phyloP scores from a whole-genome alignment of 2,113 vertebrate species.

The Aptenodytes forsteri region DNA sequence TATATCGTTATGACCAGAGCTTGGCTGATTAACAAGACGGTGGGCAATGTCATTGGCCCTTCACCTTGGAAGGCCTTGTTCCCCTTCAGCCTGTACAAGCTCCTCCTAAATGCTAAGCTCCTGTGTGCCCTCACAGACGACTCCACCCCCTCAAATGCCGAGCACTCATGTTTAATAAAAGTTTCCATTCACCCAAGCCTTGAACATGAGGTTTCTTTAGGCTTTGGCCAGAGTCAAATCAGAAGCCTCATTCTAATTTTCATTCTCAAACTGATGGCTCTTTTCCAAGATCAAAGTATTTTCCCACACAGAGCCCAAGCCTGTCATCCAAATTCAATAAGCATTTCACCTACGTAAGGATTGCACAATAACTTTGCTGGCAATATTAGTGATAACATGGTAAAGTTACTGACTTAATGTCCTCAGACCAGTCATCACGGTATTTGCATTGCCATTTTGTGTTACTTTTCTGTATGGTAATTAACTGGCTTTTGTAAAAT shows the following conservation, averaged over 20 bases:
- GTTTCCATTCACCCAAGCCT: background rate
- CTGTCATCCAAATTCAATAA: constrained; percentile 33
- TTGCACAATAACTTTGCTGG: background rate
- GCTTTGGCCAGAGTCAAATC: background rate
- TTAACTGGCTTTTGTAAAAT: background rate
- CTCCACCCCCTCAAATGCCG: background rate
- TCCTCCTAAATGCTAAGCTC: background rate
- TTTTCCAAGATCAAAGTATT: constrained; percentile 6
- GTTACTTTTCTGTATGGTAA: background rate
- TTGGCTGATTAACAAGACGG: background rate
- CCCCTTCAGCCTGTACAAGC: background rate
- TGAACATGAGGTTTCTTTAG: background rate
- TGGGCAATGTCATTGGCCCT: background rate
- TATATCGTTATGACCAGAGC: background rate
- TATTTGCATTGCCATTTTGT: background rate
- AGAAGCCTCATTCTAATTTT: background rate
- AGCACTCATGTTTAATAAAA: background rate
- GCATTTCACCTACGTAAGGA: background rate
- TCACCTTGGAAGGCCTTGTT: background rate
- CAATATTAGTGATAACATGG: background rate
- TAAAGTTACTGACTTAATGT: background rate
- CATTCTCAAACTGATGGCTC: background rate
- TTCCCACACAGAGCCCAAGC: constrained; percentile 3
- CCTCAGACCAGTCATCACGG: background rate
- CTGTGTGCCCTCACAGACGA: background rate